Conservation (phyloP, 2,797 vertebrate species). For the Bufotes viridis region DNA sequence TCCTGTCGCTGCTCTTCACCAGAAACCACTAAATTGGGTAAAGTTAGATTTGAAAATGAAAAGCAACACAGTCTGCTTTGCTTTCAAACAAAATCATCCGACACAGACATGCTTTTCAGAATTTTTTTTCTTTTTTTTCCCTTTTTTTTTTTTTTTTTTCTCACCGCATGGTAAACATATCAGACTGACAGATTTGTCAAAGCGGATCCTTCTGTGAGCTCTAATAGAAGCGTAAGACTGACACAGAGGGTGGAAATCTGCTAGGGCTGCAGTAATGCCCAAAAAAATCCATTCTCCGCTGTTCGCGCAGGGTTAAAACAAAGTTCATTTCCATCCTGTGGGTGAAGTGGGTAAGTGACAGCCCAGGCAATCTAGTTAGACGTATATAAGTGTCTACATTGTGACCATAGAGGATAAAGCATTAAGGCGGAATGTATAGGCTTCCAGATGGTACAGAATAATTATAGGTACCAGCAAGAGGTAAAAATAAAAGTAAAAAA, state of each 20-base stretch:
- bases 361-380: slow-evolving; percentile 42
- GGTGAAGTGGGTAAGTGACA: slow-evolving; percentile 44
- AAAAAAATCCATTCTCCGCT: slow-evolving; percentile 48
- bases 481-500: neutral
- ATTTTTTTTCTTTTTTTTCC: slow-evolving; percentile 5
- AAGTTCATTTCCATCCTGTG: slow-evolving; percentile 54
- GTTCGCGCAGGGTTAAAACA: slow-evolving; percentile 51
- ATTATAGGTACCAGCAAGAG: neutral
- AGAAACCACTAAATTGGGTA: slow-evolving; percentile 60
- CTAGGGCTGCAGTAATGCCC: slow-evolving; percentile 47
- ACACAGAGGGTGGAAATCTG: slow-evolving; percentile 40
- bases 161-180: slow-evolving; percentile 50
- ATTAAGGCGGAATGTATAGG: neutral
- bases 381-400: neutral
- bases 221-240: slow-evolving; percentile 55
- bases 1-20: slow-evolving; percentile 42
- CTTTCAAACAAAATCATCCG: slow-evolving; percentile 60
- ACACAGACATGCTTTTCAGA: slow-evolving; percentile 50
- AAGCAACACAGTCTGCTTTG: slow-evolving; percentile 52
- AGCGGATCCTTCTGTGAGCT: slow-evolving; percentile 43
- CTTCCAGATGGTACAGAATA: slow-evolving; percentile 16
- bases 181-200: slow-evolving; percentile 60
- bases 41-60: slow-evolving; percentile 52
- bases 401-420: neutral
- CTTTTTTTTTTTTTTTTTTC: too few species aligned